Conservation (phyloP, 2,113 vertebrate genomes). For the Pungitius pungitius region DNA sequence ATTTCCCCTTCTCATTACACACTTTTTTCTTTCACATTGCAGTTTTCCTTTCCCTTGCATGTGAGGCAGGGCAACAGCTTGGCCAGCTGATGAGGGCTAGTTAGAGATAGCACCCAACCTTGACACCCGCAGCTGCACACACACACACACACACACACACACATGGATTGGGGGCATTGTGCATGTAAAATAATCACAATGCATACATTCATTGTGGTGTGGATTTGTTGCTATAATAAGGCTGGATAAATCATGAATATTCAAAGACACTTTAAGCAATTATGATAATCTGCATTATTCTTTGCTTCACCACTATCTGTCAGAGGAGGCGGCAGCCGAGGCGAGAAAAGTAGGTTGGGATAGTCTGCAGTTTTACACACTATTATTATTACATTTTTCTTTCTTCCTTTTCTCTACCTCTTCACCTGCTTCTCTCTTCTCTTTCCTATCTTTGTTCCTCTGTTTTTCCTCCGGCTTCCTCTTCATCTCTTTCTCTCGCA, state of each 20-base stretch:
- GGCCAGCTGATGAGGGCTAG: conserved; percentile 68
- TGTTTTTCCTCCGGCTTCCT: conserved; percentile 32
- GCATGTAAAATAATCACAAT: conserved; percentile 75
- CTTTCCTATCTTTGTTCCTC: conserved; percentile 45
- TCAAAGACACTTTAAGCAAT: conserved; percentile 82
- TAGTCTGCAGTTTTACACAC: conserved; percentile 64
- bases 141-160: conserved; percentile 17
- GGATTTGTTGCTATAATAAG: conserved; percentile 80
- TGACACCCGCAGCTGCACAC: conserved; percentile 74
- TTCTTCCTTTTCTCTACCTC: conserved; percentile 29
- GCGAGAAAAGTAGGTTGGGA: conserved; percentile 75
- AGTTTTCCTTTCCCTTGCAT: conserved; percentile 34
- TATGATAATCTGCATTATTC: conserved; percentile 80
- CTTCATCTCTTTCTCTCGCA: conserved; percentile 46
- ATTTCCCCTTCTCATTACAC: background rate
- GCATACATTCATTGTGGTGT: conserved; percentile 75
- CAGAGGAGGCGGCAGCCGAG: conserved; percentile 64
- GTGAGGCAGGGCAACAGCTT: conserved; percentile 66
- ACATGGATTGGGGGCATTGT: conserved; percentile 61
- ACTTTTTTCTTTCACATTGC: conserved; percentile 9
- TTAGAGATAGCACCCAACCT: conserved; percentile 74
- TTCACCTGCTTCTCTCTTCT: conserved; percentile 40
- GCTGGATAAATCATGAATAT: conserved; percentile 79
- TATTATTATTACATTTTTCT: conserved; percentile 35
- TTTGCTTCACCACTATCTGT: conserved; percentile 70